Base-by-base conservation (phyloP, 2,113 vertebrate genomes). In the Cryptomyrus ogoouensis region DNA sequence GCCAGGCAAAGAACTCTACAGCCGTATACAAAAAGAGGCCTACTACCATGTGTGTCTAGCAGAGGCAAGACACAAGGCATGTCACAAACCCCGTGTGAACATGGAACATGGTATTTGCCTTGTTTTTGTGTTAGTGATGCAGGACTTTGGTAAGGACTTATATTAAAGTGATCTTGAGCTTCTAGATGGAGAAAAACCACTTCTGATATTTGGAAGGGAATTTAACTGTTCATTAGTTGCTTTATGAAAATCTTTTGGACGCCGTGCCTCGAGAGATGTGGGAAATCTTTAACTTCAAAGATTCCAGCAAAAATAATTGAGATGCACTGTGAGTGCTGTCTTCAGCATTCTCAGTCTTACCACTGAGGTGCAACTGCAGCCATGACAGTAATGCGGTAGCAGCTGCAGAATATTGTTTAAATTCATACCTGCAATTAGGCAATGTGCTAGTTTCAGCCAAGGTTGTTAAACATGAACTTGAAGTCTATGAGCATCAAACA, bases 141-240 rank as follows among this genome's bases (percentile, higher is more conserved):
- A 15, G 46, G 19, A 24, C 42, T 49, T 90, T 87, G 80, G 56
- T 70, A 58, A 24, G 27, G 46, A 87, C 62, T 44, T 77, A 90
- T 35, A 87, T 90, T 50, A 87, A 86, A 90, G 56, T 39, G 19
- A 42, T 44, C 31, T 62, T 35, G 17, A 50, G n/a, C 42, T 70
- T 46, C 42, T 35, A 21, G 58, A 86, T 27, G 49, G 62, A 56
- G 89, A 12, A 90, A 56, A 90, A 90, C 89, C 89, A 90, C 89
- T 90, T 88, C 84, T 90, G 89, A 87, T 87, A 70, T 70, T 87
- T 90, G 52, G 66, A 90, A 42, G 19, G 89, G 70, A 77, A 62
- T 80, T 87, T 74, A 50, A 74, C 83, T 52, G 56, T 90, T 90
- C 49, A 52, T 87, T 88, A 52, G 35, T 35, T 15, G 85, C 66